These are phyloP conservation scores for Drosophila pseudotakahashii DNA, from an alignment of 2,888 invertebrate species.

Conservation along the genomic window DNA sequence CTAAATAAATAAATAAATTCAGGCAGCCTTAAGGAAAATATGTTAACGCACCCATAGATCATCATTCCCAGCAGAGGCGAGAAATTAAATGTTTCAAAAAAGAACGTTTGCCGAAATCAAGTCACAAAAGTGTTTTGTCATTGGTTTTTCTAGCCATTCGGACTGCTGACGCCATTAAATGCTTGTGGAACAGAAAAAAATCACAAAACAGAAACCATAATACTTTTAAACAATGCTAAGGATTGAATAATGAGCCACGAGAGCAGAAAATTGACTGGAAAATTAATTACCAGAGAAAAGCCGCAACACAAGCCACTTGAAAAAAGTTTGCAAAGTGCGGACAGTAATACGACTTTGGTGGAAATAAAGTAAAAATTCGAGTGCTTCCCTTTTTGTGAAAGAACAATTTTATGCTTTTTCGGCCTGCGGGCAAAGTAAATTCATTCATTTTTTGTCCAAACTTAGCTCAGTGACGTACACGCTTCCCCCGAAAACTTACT, in stretches of 20 bases:
- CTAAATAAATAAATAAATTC: conserved; percentile 62
- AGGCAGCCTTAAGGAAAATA: conserved; percentile 52
- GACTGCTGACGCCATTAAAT: conserved; percentile 64
- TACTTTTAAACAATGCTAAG: conserved; percentile 33
- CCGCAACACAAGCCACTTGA: conserved; percentile 37
- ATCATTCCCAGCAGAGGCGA: conserved; percentile 28
- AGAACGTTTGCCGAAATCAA: too few relatives aligned
- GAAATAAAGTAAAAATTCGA: background rate
- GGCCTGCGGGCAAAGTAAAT: background rate
- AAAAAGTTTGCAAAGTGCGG: conserved; percentile 20
- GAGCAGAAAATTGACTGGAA: conserved; percentile 44
- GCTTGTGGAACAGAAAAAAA: conserved; percentile 20
- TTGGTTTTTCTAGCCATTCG: conserved; percentile 22
- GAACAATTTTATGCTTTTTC: background rate
- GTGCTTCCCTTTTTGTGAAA: background rate
- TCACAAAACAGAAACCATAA: conserved; percentile 18
- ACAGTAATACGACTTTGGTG: conserved; percentile 14
- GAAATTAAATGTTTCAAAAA: conserved; percentile 29
- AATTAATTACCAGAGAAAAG: conserved; percentile 55
- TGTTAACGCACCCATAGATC: conserved; percentile 63
- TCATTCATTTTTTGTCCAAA: conserved; percentile 15
- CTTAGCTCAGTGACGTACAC: conserved; percentile 55
- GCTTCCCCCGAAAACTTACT: conserved; percentile 17
- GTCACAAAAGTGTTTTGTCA: conserved; percentile 68
- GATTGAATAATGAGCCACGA: conserved; percentile 35